Conservation (phyloP, 2,797 vertebrate genomes). For the Manis javanica region DNA sequence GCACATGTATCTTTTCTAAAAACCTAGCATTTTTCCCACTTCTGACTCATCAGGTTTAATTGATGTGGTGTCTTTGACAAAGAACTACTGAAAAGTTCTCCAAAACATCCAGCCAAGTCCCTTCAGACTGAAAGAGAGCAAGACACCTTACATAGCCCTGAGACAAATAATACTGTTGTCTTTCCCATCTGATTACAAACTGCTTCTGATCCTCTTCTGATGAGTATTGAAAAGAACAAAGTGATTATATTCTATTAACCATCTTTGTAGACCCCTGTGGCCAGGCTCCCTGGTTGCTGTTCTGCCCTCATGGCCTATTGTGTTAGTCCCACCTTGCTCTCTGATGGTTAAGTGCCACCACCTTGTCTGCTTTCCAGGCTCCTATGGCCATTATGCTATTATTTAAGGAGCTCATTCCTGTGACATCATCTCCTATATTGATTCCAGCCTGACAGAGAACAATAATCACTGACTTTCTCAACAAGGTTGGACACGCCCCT, state of each 20-base stretch:
- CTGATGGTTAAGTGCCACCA: neutral
- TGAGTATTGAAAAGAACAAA: neutral
- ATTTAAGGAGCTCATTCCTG: neutral
- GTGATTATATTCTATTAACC: neutral
- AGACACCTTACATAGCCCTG: neutral
- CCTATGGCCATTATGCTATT: neutral
- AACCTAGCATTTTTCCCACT: neutral
- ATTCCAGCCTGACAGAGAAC: neutral
- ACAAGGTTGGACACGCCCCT: neutral
- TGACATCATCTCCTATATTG: neutral
- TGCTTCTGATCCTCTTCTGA: neutral
- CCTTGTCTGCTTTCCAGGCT: neutral
- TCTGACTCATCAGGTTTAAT: neutral
- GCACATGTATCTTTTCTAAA: neutral
- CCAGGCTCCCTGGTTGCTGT: neutral
- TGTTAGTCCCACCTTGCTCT: neutral
- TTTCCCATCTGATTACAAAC: neutral
- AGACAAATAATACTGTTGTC: neutral
- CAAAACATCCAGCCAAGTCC: neutral
- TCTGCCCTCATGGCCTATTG: neutral
- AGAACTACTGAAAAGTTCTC: neutral
- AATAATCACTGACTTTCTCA: neutral
- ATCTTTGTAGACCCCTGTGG: neutral
- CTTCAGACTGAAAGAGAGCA: neutral
- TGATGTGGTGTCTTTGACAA: neutral